phyloP scores from a whole-genome alignment of 1,140 invertebrate genomes.

The Ericerus pela region DNA sequence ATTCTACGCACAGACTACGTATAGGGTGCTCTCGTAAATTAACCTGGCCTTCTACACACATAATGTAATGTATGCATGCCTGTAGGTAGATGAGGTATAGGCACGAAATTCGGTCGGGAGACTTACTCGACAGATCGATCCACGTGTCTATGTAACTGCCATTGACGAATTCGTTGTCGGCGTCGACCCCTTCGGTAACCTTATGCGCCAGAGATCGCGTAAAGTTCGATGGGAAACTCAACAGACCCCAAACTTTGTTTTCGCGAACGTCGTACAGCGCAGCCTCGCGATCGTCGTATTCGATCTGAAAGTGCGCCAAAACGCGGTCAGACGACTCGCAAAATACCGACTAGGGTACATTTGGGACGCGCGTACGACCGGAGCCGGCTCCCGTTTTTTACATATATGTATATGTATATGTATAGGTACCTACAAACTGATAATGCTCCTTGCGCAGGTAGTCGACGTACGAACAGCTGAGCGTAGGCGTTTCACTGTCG shows the following conservation, averaged over 20 bases:
- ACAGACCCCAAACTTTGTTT: slow-evolving; percentile 67
- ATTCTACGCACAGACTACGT: too few species aligned
- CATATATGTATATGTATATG: slow-evolving; percentile 14
- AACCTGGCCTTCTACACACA: too few species aligned
- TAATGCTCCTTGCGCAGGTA: slow-evolving; percentile 10
- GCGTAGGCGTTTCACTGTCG: slow-evolving; percentile 15
- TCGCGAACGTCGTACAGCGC: slow-evolving; percentile 53
- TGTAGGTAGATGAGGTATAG: neutral
- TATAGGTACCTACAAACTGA: slow-evolving; percentile 13
- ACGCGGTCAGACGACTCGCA: neutral
- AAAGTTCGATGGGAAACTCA: slow-evolving; percentile 75
- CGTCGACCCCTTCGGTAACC: slow-evolving; percentile 48
- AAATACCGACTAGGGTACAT: neutral
- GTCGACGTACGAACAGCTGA: slow-evolving; percentile 19
- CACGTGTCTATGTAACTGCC: slow-evolving; percentile 67
- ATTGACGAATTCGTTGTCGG: slow-evolving; percentile 57
- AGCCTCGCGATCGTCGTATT: slow-evolving; percentile 24
- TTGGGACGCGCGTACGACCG: neutral
- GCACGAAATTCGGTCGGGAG: neutral
- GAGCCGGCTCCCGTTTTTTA: neutral
- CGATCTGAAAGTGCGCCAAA: slow-evolving; percentile 15
- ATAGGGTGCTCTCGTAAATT: too few species aligned
- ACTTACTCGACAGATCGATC: slow-evolving; percentile 73
- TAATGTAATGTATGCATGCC: too few species aligned
- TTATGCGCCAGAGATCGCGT: slow-evolving; percentile 58